Base-by-base conservation (phyloP, 1,140 invertebrate species). In the Oedothorax gibbosus region DNA sequence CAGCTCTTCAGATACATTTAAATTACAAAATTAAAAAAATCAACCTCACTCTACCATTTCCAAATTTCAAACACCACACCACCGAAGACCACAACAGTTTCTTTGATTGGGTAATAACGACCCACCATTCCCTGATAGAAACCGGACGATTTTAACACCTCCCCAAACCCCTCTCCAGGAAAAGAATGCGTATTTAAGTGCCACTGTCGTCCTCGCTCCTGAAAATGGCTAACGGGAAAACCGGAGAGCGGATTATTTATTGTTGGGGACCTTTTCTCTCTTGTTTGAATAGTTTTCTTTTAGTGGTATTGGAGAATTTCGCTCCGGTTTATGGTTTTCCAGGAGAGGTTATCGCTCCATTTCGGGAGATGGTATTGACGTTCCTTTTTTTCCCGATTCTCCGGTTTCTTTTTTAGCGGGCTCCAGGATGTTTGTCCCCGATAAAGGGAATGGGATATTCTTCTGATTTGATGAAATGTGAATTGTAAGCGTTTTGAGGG, bases 81-180 rank as follows among this genome's bases (percentile, higher is more conserved):
- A 69, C 54, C 21, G 60, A 73, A 51, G 57, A 53, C 73, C 73
- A 71, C 71, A 18, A 65, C 78, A 73, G 83, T 85, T 85, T 77
- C 65, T 62, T 85, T 76, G 73, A 85, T 85, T 77, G 73, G 83
- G 83, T 85, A 85, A 85, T 85, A 82, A 85, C 86, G 68, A 76
- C 56, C 53, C 77, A 64, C 77, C 57, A 64, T 68, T 78, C 49
- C 56, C 65, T 81, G 78, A 81, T 81, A 68, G 78, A 21, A 81
- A 56, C 69, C 66, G 66, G 78, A 81, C 78, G 78, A 81, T 71
- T 81, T 81, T 81, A 65, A 81, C 78, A 81, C 78, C 78, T 81
- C 64, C 53, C 49, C 60, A 15, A 15, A 60, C 18, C 53, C 66
- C 65, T 81, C 62, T 50, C 21, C 49, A 56, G 60, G 35, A 77